Base-by-base conservation (phyloP, 2,113 vertebrate genomes). In the Mesitornis unicolor region DNA sequence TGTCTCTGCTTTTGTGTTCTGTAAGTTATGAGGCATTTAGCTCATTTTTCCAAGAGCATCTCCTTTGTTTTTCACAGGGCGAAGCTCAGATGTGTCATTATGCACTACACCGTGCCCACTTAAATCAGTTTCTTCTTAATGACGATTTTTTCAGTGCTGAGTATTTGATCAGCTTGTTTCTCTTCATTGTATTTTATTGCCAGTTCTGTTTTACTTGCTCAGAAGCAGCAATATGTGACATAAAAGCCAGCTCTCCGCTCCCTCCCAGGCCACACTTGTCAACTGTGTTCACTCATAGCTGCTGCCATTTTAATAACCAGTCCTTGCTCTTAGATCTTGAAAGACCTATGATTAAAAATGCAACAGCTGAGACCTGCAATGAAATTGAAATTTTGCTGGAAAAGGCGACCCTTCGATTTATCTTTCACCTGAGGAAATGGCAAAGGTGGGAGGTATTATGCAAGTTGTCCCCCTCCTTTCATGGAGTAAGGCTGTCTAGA, bases 131-230 rank as follows among this genome's bases (percentile, higher is more conserved):
- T 28, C 38, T 75, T 74, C 70, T 79, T 90, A 70, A 94, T 3
- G 19, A 56, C 42, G 42, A 3, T 57, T 53, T 84, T 82, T 74
- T 63, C 73, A 53, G 67, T 64, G 64, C 31, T 54, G 42, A 60
- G 12, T 63, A 63, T 96, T 96, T 95, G 80, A 87, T 88, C 75
- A 73, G 29, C 25, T 82, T 61, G 51, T 87, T 93, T 75, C 70
- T 74, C 83, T 90, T 91, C 4, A 35, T 78, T 94, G 51, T 59
- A 54, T 78, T 90, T 93, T 83, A 68, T 78, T 88, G 38, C 59
- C 71, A 50, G 26, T 70, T 93, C 31, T 7, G 4, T 65, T 93
- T 59, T 86, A 35, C 64, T 84, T 71, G 28, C 81, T 96, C 63
- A 82, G 82, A 43, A 95, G 53, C 61, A 57, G 70, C 68, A 89